Base-by-base conservation (phyloP, 2,888 invertebrate species). In the Melipona bicolor region DNA sequence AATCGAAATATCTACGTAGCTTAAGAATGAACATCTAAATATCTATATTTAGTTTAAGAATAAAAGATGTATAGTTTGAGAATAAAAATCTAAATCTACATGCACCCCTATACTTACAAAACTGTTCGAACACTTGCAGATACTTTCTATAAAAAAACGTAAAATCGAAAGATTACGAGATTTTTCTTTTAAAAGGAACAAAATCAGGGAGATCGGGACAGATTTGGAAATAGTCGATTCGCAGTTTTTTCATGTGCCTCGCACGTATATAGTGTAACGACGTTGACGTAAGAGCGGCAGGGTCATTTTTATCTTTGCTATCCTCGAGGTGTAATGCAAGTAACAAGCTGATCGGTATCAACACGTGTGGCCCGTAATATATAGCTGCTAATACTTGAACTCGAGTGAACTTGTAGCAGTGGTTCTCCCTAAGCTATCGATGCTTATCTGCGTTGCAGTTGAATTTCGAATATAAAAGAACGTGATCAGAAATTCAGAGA, bases 301-400 rank as follows among this genome's bases (percentile, higher is more conserved):
- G 52, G 74, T 77, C 79, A 65, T 82, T 83, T 83, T 83, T 83
- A 87, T 85, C 77, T 83, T 72, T 36, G 61, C 43, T 79, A 81
- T 81, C 80, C 50, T 59, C 65, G 72, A 73, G 79, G 72, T 87
- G 81, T 85, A 89, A 87, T 77, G 69, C 77, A 84, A 87, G 85
- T 87, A 89, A 87, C 83, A 86, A 81, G 84, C 83, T 78, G 87
- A 87, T 88, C 86, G 80, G 83, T 88, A 88, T 90, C 88, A 84
- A 86, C 86, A 87, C 86, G 79, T 75, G 79, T 82, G 77, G 56
- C 71, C 71, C 65, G 79, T 84, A 84, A 79, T 71, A 79, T 79
- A 72, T 77, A 79, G 71, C 83, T 62, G 52, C 72, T 82, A 83
- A 87, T 84, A 82, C 50, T 77, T 84, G 83, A 85, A 88, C 88